These are phyloP conservation scores for Dermochelys coriacea DNA, from an alignment of 2,797 vertebrate species.

Conservation along the genomic window DNA sequence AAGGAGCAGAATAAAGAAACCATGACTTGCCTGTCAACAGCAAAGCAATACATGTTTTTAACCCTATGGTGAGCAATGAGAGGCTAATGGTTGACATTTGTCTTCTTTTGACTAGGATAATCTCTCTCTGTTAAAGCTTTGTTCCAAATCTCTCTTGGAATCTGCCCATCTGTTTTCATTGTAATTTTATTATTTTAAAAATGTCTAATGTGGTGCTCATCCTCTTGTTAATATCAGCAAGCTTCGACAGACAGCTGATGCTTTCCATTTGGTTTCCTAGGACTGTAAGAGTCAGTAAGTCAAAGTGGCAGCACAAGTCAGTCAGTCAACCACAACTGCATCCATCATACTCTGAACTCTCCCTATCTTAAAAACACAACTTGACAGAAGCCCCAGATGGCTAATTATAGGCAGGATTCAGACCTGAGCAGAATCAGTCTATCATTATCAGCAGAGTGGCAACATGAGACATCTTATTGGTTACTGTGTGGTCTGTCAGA, in stretches of 20 bases:
- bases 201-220: fast-evolving
- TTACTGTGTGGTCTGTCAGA: constrained; percentile 6
- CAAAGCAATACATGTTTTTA: constrained; percentile 14
- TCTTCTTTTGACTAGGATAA: constrained; percentile 3
- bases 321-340: background rate
- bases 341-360: background rate
- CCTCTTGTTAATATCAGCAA: background rate
- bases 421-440: constrained; percentile 41
- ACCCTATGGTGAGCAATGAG: background rate
- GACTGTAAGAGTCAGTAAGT: background rate
- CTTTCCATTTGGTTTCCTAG: constrained; percentile 12
- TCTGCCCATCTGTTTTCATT: background rate
- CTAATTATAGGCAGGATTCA: constrained; percentile 49
- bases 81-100: background rate
- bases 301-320: background rate
- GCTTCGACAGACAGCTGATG: background rate
- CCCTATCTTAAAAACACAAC: background rate
- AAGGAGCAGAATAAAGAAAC: background rate
- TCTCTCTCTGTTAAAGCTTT: background rate
- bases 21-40: background rate
- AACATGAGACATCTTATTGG: background rate
- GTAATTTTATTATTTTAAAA: background rate
- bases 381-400: constrained; percentile 57
- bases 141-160: background rate
- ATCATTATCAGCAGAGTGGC: fast-evolving